Evolutionary conservation across 2,797 vertebrate species (phyloP).

Genomic region (Eospalax fontanierii): DNA sequence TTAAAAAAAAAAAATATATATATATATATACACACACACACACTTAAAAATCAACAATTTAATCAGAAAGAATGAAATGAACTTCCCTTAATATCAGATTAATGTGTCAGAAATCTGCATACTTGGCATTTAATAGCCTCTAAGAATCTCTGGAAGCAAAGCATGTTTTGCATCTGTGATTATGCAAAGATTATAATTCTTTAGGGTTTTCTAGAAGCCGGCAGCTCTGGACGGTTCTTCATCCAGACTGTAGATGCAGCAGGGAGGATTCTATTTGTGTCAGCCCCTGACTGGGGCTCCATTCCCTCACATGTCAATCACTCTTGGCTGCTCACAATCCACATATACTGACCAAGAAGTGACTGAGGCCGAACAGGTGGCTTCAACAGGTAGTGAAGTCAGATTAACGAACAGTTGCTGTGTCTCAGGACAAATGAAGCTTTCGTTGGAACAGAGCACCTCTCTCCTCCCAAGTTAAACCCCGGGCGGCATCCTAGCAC

Average conservation of each 20-base stretch:
- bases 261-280: not conserved
- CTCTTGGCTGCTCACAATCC: too few species aligned
- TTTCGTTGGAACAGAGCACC: not conserved
- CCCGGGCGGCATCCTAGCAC: not conserved
- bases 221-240: not conserved
- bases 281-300: rapidly evolving
- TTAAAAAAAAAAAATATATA: not conserved
- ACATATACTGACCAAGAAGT: not conserved
- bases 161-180: not conserved
- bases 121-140: not conserved
- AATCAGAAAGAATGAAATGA: not conserved
- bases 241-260: not conserved
- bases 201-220: not conserved
- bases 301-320: not conserved
- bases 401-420: not conserved
- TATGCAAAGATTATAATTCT: not conserved
- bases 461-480: not conserved
- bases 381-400: not conserved
- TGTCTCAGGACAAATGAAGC: not conserved
- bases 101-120: not conserved
- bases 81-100: not conserved
- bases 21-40: not conserved
- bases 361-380: not conserved
- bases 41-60: not conserved
- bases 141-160: not conserved